Percentiles rank a stretch among this genome's conserved stretches.
These are phyloP conservation scores for Drosophila pullipes DNA, from an alignment of 2,888 invertebrate genomes.

Conservation along the genomic window DNA sequence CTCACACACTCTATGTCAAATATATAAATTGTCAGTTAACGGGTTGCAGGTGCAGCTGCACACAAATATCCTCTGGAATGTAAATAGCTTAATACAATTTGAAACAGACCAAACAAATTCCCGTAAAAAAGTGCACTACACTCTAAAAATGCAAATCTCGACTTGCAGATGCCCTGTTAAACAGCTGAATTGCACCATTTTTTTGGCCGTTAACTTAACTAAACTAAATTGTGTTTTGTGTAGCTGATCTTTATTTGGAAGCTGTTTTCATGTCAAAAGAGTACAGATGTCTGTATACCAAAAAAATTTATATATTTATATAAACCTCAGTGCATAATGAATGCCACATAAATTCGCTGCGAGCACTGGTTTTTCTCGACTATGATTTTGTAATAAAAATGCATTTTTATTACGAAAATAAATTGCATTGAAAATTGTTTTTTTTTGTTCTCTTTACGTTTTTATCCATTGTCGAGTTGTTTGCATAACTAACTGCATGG, in stretches of 20 bases:
- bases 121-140: constrained; percentile 26
- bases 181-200: neutral
- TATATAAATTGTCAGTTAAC: constrained; percentile 63
- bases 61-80: constrained; percentile 37
- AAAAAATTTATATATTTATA: constrained; percentile 9
- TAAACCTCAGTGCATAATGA: constrained; percentile 63
- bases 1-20: constrained; percentile 53
- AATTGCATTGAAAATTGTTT: constrained; percentile 67
- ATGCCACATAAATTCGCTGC: constrained; percentile 65
- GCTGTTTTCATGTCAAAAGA: neutral
- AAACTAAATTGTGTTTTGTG: neutral
- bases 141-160: neutral
- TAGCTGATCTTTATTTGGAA: neutral
- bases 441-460: constrained; percentile 3
- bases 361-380: constrained; percentile 63
- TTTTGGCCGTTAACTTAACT: neutral
- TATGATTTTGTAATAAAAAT: constrained; percentile 80
- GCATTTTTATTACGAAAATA: constrained; percentile 74
- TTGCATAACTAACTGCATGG: constrained; percentile 30
- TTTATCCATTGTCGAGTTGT: constrained; percentile 45
- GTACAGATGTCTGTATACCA: constrained; percentile 1
- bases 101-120: constrained; percentile 52
- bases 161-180: constrained; percentile 4
- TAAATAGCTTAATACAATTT: constrained; percentile 77
- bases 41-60: constrained; percentile 70